Evolutionary conservation across 2,888 invertebrate species (phyloP).

Genomic region (Chrysolina americana): DNA sequence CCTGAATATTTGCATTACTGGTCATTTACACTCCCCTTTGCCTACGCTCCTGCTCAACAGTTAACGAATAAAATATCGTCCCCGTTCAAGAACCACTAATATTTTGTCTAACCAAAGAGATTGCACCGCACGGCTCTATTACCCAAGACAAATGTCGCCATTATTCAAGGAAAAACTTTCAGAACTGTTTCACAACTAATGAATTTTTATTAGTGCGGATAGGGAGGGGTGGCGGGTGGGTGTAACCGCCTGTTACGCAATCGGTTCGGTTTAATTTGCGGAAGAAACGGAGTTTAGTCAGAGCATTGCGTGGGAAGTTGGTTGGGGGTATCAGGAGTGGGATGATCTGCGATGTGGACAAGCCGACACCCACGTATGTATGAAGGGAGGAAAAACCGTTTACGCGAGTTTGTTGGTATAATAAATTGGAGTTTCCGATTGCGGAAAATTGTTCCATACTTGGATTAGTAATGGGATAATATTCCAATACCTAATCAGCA

Average conservation of each 20-base stretch:
- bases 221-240: constrained; percentile 2
- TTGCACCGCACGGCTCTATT: constrained; percentile 32
- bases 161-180: constrained; percentile 20
- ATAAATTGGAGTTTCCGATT: background rate
- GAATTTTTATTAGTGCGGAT: constrained; percentile 22
- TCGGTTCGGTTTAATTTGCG: constrained; percentile 26
- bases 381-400: background rate
- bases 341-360: background rate
- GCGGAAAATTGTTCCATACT: too few species aligned
- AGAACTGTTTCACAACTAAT: constrained; percentile 29
- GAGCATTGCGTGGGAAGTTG: constrained; percentile 10
- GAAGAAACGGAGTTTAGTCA: constrained; percentile 17
- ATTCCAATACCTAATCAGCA: too few species aligned
- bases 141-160: constrained; percentile 20
- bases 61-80: constrained; percentile 38
- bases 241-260: constrained; percentile 25
- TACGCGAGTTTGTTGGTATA: background rate
- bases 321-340: background rate
- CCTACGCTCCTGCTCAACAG: constrained; percentile 11
- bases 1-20: too few species aligned
- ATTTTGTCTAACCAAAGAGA: constrained; percentile 38
- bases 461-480: too few species aligned
- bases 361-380: background rate
- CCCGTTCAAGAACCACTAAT: constrained; percentile 39
- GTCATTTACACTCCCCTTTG: background rate